Base-by-base conservation (phyloP, 2,888 invertebrate genomes). In the Lysandra coridon region DNA sequence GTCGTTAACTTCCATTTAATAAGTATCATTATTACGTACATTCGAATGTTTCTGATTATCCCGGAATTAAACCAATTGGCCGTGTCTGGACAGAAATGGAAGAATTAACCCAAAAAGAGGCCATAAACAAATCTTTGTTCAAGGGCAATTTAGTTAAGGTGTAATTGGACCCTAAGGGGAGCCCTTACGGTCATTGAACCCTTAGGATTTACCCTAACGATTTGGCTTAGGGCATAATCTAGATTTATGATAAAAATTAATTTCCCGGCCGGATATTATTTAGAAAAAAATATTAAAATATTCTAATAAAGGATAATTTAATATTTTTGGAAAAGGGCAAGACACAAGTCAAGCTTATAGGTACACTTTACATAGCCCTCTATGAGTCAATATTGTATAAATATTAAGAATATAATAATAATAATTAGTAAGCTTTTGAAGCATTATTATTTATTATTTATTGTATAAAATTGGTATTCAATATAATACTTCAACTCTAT, bases 91-190 rank as follows among this genome's bases (percentile, higher is more conserved):
- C 69, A 69, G 69, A 33, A 69, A 37, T 33, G 69, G 33, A 69
- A 69, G 69, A 69, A 64, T 64, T 64, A 64, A 69, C 69, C 69
- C 69, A 69, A 69, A 69, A 69, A 69, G 69, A 1, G 69, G 69
- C 14, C 69, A 69, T 69, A 69, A 69, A 33, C 69, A 69, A 69
- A 69, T 69, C 69, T 69, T 37, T 69, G 30, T 17, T 69, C 69
- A 33, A 33, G 69, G 69, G 69, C 69, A 37, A 69, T 69, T 69
- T 69, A 69, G 69, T 14, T 69, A 37, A 33, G 69, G 33, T 69
- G 33, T 69, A 69, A 69, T 37, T 37, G 69, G 69, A 14, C 69
- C 33, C 69, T 69, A 12, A 33, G 69, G 33, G 33, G 4, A 14
- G 69, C 69, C 69, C 33, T 69, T 69, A 69, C 69, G 69, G 12